Evolutionary conservation across 1,140 invertebrate species (phyloP).

Genomic region (Apis dorsata): DNA sequence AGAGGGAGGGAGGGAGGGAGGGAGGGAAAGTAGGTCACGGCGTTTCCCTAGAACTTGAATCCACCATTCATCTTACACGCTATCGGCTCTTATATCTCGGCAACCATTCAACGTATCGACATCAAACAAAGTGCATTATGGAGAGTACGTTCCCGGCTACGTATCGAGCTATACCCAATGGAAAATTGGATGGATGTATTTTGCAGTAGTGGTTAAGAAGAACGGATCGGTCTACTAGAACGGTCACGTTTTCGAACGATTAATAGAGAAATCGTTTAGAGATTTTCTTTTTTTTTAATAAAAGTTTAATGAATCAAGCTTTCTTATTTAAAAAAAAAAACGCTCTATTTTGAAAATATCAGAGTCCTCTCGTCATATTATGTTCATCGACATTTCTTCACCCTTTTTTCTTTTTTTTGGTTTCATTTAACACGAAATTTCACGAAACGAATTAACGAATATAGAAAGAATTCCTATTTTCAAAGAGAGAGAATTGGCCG

Average conservation of each 20-base stretch:
- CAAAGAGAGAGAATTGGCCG: no score
- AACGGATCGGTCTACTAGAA: not conserved
- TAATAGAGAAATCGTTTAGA: no score
- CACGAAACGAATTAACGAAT: no score
- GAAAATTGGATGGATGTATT: constrained; percentile 5
- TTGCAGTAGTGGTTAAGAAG: not conserved
- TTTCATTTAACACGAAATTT: no score
- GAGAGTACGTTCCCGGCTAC: not conserved
- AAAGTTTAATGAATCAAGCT: not conserved
- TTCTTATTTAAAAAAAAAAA: not conserved
- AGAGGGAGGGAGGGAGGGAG: no score
- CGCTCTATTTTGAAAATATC: no score
- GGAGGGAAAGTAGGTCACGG: not conserved
- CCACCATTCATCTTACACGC: not conserved
- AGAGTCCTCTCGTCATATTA: no score
- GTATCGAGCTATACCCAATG: not conserved
- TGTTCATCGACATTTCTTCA: not conserved
- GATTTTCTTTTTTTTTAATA: not conserved
- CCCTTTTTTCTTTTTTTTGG: no score
- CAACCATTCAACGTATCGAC: not conserved
- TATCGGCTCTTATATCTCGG: not conserved
- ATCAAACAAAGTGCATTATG: constrained; percentile 1
- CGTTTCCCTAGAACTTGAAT: not conserved
- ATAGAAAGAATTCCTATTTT: no score
- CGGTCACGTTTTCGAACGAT: no score